phyloP scores from a whole-genome alignment of 2,113 vertebrate genomes.

The Ammodytes marinus region DNA sequence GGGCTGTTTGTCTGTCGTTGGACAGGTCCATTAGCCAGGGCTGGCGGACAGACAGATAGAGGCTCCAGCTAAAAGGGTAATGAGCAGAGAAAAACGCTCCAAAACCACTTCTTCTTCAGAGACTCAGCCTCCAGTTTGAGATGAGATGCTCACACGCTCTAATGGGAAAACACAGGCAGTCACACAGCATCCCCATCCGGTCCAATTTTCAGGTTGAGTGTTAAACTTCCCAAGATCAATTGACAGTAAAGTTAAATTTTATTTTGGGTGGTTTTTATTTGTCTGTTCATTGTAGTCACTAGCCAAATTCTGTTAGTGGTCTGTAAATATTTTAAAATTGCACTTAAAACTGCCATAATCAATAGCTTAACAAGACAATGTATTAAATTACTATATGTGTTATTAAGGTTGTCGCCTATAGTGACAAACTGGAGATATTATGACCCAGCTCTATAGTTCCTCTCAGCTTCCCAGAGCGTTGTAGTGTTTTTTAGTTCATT shows the following conservation, averaged over 20 bases:
- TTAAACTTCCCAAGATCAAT: conserved; percentile 47
- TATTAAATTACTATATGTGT: background rate
- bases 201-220: conserved; percentile 55
- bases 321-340: background rate
- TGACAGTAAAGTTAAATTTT: conserved; percentile 26
- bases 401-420: too few species aligned
- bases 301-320: background rate
- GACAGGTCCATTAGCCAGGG: conserved; percentile 73
- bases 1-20: conserved; percentile 66
- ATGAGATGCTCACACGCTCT: conserved; percentile 39
- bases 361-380: background rate
- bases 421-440: too few species aligned
- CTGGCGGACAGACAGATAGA: conserved; percentile 72
- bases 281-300: background rate
- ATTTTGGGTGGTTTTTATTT: background rate
- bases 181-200: conserved; percentile 58
- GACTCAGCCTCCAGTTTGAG: conserved; percentile 38
- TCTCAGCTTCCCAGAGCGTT: too few species aligned
- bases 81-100: conserved; percentile 52
- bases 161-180: conserved; percentile 25
- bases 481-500: too few species aligned
- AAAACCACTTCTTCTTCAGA: conserved; percentile 37
- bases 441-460: too few species aligned
- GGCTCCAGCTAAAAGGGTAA: conserved; percentile 62
- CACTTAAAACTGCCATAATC: background rate